Base-by-base conservation (phyloP, 2,113 vertebrate species). In the Oophaga pumilio region DNA sequence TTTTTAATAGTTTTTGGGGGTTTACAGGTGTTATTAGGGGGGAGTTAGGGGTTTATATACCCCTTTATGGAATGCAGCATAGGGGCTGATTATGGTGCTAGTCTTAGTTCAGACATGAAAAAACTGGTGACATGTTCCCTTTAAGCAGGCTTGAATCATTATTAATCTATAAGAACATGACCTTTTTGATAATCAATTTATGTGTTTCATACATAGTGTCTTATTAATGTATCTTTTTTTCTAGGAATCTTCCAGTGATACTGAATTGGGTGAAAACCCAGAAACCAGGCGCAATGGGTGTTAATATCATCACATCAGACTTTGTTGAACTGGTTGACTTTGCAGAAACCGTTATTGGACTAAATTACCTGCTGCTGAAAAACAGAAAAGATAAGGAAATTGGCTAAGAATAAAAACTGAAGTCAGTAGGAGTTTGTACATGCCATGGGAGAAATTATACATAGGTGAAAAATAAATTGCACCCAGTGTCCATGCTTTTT, bases 301-400 rank as follows among this genome's bases (percentile, higher is more conserved):
- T 99, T 89, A 99, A 99, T 93, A 99, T 99, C 92, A 98, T 99
- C 93, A 99, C 98, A 0, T 99, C 97, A 4, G 98, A 99, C 93
- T 99, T 99, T 76, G 97, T 99, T 92, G 98, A 99, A 76, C 95
- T 99, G 90, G 96, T 97, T 60, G 98, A 99, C 92, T 99, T 99
- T 91, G 97, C 98, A 91, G 96, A 96, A 56, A 95, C 96, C 15
- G 97, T 99, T 87, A 99, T 99, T 93, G 95, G 95, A 80, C 89
- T 99, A 87, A 99, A 99, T 0, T 92, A 97, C 88, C 93, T 96
- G 78, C 94, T 97, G 88, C 88, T 99, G 76, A 92, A 94, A 90
- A 94, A 91, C 7, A 91, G 92, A 28, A 87, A 71, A 87, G 62
- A 79, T 17, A 68, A 53, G 43, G 60, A 82, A 33, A 22, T 28